Percentiles rank a stretch among this genome's conserved stretches.
Conservation (phyloP, 2,797 vertebrate species). For the Miichthys miiuy region DNA sequence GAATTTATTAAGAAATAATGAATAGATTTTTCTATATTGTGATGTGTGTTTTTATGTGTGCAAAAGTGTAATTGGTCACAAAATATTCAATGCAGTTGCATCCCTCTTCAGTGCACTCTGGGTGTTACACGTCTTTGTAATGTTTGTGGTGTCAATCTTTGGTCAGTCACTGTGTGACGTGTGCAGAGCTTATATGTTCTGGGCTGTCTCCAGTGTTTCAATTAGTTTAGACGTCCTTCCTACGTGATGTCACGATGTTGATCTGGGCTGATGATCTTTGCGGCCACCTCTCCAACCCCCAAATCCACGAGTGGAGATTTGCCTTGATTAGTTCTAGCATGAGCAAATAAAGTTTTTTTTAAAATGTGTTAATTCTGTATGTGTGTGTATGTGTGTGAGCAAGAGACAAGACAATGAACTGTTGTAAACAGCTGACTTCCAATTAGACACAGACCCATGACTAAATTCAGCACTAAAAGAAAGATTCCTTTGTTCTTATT, state of each 20-base stretch:
- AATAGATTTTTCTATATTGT: too few relatives aligned
- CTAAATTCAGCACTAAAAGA: slow-evolving; percentile 24
- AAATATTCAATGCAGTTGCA: neutral
- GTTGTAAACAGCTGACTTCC: slow-evolving; percentile 50
- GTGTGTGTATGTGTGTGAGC: slow-evolving; percentile 6
- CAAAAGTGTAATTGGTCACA: neutral
- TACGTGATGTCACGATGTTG: slow-evolving; percentile 32
- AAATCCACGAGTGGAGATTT: slow-evolving; percentile 41
- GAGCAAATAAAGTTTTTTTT: slow-evolving; percentile 19
- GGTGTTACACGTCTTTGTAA: neutral
- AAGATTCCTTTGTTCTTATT: slow-evolving; percentile 47
- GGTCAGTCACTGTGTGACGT: slow-evolving; percentile 29
- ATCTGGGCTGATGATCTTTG: slow-evolving; percentile 63
- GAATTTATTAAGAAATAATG: too few relatives aligned
- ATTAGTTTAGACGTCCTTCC: slow-evolving; percentile 27
- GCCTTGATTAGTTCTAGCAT: slow-evolving; percentile 27
- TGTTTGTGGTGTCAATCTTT: slow-evolving; percentile 10
- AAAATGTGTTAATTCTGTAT: slow-evolving; percentile 8
- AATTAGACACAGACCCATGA: slow-evolving; percentile 49
- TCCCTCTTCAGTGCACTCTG: neutral
- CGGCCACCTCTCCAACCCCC: slow-evolving; percentile 22
- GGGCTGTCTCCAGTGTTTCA: slow-evolving; percentile 36
- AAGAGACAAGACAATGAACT: slow-evolving; percentile 6
- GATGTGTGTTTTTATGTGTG: neutral
- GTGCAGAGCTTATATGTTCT: slow-evolving; percentile 38